Percentiles rank a stretch among this genome's conserved stretches.
phyloP scores from a whole-genome alignment of 1,140 invertebrate genomes.

The Glossosoma conforme region DNA sequence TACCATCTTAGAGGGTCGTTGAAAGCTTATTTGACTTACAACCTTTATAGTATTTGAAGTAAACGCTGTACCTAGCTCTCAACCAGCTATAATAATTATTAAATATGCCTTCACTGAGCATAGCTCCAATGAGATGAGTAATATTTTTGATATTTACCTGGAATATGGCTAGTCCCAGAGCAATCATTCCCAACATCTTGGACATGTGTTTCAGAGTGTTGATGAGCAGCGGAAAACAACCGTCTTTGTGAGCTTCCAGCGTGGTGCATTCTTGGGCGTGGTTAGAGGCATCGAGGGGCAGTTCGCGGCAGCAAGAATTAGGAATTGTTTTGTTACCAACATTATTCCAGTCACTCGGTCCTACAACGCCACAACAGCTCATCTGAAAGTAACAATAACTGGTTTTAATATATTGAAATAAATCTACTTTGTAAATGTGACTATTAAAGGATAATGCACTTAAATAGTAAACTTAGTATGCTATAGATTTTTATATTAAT shows the following conservation, averaged over 20 bases:
- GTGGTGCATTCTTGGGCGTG: constrained; percentile 49
- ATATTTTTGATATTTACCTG: constrained; percentile 53
- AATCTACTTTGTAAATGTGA: no score
- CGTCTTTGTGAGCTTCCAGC: constrained; percentile 47
- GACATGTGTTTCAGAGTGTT: constrained; percentile 62
- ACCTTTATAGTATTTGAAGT: no score
- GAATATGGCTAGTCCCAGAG: constrained; percentile 70
- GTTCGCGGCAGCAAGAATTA: constrained; percentile 61
- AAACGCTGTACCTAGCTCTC: no score
- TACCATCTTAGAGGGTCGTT: no score
- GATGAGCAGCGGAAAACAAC: constrained; percentile 64
- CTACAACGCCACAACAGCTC: constrained; percentile 72
- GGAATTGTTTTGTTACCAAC: constrained; percentile 55
- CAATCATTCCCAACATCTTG: constrained; percentile 67
- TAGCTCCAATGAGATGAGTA: not conserved
- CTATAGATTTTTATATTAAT: no score
- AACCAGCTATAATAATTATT: no score
- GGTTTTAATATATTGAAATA: no score
- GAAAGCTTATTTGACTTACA: no score
- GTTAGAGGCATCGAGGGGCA: constrained; percentile 41
- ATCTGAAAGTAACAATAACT: constrained; percentile 55
- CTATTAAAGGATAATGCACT: no score
- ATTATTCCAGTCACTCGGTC: constrained; percentile 61
- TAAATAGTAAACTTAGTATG: no score
- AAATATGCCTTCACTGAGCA: no score